A percentile compares a stretch with the other conserved stretches of the same genome.
phyloP scores from a whole-genome alignment of 1,140 invertebrate species.

The Plectrocnemia conspersa region DNA sequence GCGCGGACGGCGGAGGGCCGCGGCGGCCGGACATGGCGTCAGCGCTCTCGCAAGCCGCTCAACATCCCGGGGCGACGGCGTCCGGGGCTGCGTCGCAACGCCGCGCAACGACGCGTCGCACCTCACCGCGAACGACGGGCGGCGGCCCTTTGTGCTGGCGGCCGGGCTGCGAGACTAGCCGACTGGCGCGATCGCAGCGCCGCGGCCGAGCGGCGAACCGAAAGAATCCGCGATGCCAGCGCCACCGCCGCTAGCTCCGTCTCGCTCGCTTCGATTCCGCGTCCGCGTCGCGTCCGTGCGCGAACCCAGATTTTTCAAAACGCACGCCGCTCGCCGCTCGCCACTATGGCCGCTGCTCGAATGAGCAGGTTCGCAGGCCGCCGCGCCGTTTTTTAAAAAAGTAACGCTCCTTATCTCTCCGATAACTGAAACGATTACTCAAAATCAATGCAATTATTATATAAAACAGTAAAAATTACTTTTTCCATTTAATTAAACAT shows the following conservation, averaged over 20 bases:
- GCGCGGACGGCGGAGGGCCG: constrained; percentile 45
- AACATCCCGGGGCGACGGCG: background rate
- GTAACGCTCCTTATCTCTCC: too few species aligned
- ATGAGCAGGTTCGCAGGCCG: background rate
- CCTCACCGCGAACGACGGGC: background rate
- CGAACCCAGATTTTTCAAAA: background rate
- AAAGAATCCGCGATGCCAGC: too few species aligned
- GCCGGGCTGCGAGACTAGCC: too few species aligned
- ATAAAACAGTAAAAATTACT: too few species aligned
- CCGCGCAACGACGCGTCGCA: background rate
- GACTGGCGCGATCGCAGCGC: too few species aligned
- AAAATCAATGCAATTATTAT: too few species aligned
- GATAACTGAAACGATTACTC: too few species aligned
- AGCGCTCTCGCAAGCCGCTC: background rate
- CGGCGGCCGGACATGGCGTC: constrained; percentile 37
- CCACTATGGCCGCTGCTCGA: background rate
- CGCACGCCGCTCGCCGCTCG: background rate
- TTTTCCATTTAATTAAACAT: too few species aligned
- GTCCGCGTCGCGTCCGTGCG: background rate
- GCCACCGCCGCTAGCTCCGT: background rate
- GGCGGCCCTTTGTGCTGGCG: constrained; percentile 7
- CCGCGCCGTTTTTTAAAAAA: too few species aligned
- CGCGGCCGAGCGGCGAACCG: too few species aligned
- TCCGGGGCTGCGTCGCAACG: background rate
- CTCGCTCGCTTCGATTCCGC: too few species aligned